These are phyloP conservation scores for Edolisoma coerulescens DNA, from an alignment of 2,113 vertebrate species.

Conservation along the genomic window DNA sequence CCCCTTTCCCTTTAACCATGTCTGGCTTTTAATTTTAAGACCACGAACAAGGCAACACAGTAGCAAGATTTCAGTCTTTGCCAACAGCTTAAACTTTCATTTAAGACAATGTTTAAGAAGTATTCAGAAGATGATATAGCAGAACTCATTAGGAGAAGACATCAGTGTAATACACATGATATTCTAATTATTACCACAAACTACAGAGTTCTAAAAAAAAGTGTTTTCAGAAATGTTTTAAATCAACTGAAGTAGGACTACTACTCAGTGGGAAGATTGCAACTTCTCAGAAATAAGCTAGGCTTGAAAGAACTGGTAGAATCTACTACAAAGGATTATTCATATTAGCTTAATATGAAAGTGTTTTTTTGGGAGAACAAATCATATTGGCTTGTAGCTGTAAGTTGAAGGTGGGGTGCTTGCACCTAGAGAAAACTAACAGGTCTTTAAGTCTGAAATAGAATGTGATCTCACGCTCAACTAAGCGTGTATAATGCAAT, in stretches of 20 bases:
- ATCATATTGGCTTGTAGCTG: not conserved
- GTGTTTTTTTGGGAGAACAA: not conserved
- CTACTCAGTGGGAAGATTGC: not conserved
- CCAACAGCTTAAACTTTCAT: conserved; percentile 13
- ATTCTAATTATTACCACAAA: not conserved
- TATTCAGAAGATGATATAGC: not conserved
- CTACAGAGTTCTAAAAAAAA: not conserved
- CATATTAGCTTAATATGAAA: not conserved
- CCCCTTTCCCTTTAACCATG: too few relatives aligned
- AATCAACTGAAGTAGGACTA: not conserved
- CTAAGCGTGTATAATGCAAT: not conserved
- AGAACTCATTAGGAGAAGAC: not conserved
- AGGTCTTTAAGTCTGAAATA: not conserved
- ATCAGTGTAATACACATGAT: not conserved
- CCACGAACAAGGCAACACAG: too few relatives aligned
- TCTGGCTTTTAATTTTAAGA: too few relatives aligned
- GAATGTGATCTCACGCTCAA: not conserved
- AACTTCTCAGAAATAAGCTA: not conserved
- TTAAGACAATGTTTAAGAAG: conserved; percentile 6
- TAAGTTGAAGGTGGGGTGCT: not conserved
- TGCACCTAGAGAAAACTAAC: not conserved
- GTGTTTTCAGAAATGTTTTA: not conserved
- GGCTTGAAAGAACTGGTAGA: not conserved
- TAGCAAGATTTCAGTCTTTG: not conserved
- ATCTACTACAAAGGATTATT: not conserved